Evolutionary conservation across 2,888 invertebrate species (phyloP), one percentile per base, ranked within the genome.

Genomic region (Hyppa rectilinea): DNA sequence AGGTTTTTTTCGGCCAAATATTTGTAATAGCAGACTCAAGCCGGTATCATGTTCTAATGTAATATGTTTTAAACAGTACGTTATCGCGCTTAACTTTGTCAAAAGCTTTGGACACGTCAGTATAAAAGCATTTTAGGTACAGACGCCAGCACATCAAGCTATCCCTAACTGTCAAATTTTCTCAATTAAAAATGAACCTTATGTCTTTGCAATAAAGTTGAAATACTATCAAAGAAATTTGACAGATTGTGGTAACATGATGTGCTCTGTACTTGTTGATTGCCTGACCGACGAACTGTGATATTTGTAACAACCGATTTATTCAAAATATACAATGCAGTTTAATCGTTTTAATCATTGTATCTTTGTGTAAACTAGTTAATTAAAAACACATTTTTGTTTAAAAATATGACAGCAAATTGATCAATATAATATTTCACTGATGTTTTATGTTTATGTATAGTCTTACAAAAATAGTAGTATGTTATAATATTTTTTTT

Each of bases 71-170:
- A 26, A 52, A 47, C 7, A 9, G 29, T 38, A 5, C 23, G 5
- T 40, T 7, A 26, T 36, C 17, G 9, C 29, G 6, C 4, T 38
- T 40, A 7, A 53, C 20, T 23, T 53, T 36, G 4, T 53, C 69
- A 47, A 68, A 73, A 2, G 69, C 76, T 68, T 58, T 36, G 9
- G 23, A 34, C 20, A 53, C 0, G 2, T 67, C 69, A 47, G 17
- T 40, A 5, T 2, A 40, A 26, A 36, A 50, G 1, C 4, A 38
- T 58, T 56, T 36, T 2, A n/a, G n/a, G n/a, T n/a, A n/a, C n/a
- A n/a, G n/a, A n/a, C n/a, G n/a, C n/a, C n/a, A n/a, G n/a, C n/a
- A n/a, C n/a, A n/a, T n/a, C n/a, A n/a, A n/a, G n/a, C n/a, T n/a
- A n/a, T n/a, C n/a, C n/a, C n/a, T n/a, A n/a, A n/a, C n/a, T n/a